Evolutionary conservation across 1,140 invertebrate genomes (phyloP).

Genomic region (Halictus rubicundus): DNA sequence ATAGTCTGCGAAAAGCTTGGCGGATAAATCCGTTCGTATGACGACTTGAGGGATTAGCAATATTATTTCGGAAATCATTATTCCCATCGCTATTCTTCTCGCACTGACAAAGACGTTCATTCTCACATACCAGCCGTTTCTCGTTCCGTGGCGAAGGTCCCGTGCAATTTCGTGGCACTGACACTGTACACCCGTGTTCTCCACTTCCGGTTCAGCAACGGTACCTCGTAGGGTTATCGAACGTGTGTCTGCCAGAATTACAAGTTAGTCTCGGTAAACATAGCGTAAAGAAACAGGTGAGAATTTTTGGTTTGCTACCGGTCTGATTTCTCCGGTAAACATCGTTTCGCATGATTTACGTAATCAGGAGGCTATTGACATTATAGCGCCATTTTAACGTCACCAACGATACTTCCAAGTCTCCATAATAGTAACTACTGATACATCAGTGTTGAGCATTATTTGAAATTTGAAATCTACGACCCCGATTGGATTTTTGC

Average conservation of each 20-base stretch:
- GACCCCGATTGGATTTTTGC: too few relatives aligned
- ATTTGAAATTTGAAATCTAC: too few relatives aligned
- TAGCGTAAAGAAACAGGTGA: background rate
- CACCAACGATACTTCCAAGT: too few relatives aligned
- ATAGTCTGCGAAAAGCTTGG: too few relatives aligned
- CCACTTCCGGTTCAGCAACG: slow-evolving; percentile 60
- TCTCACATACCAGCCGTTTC: slow-evolving; percentile 64
- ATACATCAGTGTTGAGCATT: too few relatives aligned
- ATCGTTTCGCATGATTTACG: too few relatives aligned
- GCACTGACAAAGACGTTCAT: slow-evolving; percentile 28
- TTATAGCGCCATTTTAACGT: too few relatives aligned
- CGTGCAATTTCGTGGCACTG: slow-evolving; percentile 71
- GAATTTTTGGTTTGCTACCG: background rate
- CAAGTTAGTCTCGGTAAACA: slow-evolving; percentile 16
- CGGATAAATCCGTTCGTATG: background rate
- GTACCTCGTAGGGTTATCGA: slow-evolving; percentile 55
- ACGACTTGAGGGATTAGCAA: background rate
- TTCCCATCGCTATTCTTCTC: background rate
- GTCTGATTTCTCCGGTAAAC: background rate
- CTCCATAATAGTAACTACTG: too few relatives aligned
- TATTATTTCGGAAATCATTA: background rate
- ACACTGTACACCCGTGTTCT: slow-evolving; percentile 58
- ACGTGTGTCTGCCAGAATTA: slow-evolving; percentile 24
- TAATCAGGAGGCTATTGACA: too few relatives aligned
- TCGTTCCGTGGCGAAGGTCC: slow-evolving; percentile 66